Percentiles rank a stretch among this genome's conserved stretches.
These are phyloP conservation scores for Hydropsyche betteni DNA, from an alignment of 2,888 invertebrate species.

Conservation along the genomic window DNA sequence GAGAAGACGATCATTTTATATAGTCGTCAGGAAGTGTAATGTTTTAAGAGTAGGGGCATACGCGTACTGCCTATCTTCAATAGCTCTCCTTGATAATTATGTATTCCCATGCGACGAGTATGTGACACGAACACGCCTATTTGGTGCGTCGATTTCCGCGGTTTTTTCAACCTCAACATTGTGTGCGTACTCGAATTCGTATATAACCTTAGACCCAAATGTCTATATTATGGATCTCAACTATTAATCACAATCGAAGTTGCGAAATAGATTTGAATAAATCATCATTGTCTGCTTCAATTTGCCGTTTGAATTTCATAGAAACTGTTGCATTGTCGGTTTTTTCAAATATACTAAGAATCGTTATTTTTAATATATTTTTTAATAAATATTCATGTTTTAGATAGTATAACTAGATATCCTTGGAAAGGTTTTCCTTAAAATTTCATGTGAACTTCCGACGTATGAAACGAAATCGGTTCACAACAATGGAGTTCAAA, in stretches of 20 bases:
- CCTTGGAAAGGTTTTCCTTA: too few species aligned
- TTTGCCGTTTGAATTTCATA: not conserved
- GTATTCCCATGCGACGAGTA: conserved; percentile 18
- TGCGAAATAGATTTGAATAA: conserved; percentile 5
- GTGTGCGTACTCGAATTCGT: not conserved
- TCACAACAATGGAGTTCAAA: not conserved
- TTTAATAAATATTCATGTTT: too few species aligned
- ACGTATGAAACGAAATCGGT: too few species aligned
- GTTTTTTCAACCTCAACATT: conserved; percentile 3
- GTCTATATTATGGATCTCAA: conserved; percentile 10
- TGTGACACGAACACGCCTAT: conserved; percentile 9
- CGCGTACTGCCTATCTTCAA: conserved; percentile 14
- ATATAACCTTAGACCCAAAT: conserved; percentile 15
- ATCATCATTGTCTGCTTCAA: not conserved
- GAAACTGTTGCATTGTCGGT: too few species aligned
- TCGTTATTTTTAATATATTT: too few species aligned
- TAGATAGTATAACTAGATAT: too few species aligned
- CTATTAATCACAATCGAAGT: conserved; percentile 24
- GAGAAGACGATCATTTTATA: conserved; percentile 24
- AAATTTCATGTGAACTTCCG: too few species aligned
- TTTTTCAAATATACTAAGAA: too few species aligned
- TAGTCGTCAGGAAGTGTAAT: conserved; percentile 25
- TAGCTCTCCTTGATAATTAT: conserved; percentile 27
- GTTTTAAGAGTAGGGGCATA: conserved; percentile 13
- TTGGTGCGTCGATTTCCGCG: conserved; percentile 10